Evolutionary conservation across 1,140 invertebrate species (phyloP).

Genomic region (Drosophila tropicalis): DNA sequence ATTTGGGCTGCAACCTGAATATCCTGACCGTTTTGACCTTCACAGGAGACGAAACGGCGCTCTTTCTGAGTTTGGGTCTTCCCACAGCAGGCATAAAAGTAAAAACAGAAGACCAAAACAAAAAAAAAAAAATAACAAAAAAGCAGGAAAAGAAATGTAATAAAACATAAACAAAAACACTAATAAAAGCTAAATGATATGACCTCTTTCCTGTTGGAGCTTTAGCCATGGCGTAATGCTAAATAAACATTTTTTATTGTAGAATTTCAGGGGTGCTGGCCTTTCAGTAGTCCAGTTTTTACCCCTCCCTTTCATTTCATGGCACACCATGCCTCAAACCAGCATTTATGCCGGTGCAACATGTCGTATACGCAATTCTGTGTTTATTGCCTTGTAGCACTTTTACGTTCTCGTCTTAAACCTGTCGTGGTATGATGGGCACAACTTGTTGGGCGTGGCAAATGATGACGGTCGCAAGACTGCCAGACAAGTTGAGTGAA

Average conservation of each 20-base stretch:
- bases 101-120: constrained; percentile 30
- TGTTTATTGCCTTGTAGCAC: constrained; percentile 62
- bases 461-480: constrained; percentile 25
- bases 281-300: constrained; percentile 40
- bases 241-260: constrained; percentile 62
- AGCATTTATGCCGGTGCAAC: constrained; percentile 49
- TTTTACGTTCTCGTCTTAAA: constrained; percentile 29
- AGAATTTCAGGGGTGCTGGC: constrained; percentile 41
- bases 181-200: constrained; percentile 64
- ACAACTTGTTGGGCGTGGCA: constrained; percentile 36
- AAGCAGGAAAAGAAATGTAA: constrained; percentile 34
- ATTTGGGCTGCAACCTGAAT: constrained; percentile 7
- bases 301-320: background rate
- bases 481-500: constrained; percentile 33
- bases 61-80: background rate
- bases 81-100: constrained; percentile 55
- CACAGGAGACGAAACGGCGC: constrained; percentile 29
- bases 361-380: constrained; percentile 61
- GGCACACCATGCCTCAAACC: background rate
- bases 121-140: constrained; percentile 27
- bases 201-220: constrained; percentile 39
- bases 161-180: constrained; percentile 59
- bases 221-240: constrained; percentile 21
- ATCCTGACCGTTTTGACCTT: constrained; percentile 55
- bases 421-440: constrained; percentile 11